A percentile compares a stretch with the other conserved stretches of the same genome.
These are phyloP conservation scores for Hirtodrosophila confusa DNA, from an alignment of 2,888 invertebrate genomes.

Conservation along the genomic window DNA sequence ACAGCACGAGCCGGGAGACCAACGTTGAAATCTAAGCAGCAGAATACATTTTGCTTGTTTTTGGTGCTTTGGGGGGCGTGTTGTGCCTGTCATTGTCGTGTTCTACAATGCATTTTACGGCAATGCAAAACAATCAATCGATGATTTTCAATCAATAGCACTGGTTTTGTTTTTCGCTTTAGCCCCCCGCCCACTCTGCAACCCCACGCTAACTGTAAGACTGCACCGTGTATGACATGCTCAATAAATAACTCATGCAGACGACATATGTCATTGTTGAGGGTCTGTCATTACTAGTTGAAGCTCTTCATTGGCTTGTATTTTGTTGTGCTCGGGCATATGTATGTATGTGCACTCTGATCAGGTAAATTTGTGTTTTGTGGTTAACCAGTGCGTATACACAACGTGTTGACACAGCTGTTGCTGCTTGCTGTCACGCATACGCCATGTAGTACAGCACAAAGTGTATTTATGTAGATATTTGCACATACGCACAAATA, in stretches of 20 bases:
- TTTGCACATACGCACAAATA: neutral
- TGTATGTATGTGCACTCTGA: neutral
- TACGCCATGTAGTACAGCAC: slow-evolving; percentile 18
- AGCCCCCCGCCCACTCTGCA: no score
- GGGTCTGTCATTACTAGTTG: slow-evolving; percentile 7
- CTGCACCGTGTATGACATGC: slow-evolving; percentile 28
- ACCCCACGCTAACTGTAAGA: slow-evolving; percentile 2
- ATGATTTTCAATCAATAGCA: slow-evolving; percentile 59
- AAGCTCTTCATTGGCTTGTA: slow-evolving; percentile 45
- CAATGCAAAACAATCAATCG: slow-evolving; percentile 53
- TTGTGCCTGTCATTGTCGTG: slow-evolving; percentile 57
- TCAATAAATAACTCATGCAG: slow-evolving; percentile 54
- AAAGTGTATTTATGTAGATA: slow-evolving; percentile 3
- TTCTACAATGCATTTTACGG: slow-evolving; percentile 58
- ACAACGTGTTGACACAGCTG: slow-evolving; percentile 27
- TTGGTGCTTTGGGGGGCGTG: slow-evolving; percentile 9
- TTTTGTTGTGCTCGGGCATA: slow-evolving; percentile 19
- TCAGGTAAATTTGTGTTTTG: slow-evolving; percentile 36
- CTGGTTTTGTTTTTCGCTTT: slow-evolving; percentile 16
- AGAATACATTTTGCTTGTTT: slow-evolving; percentile 58
- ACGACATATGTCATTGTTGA: slow-evolving; percentile 43
- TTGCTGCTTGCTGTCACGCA: slow-evolving; percentile 9
- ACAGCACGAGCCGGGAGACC: neutral
- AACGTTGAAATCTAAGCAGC: slow-evolving; percentile 45
- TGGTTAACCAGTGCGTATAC: slow-evolving; percentile 52